Percentiles rank a stretch among this genome's conserved stretches.
phyloP scores from a whole-genome alignment of 2,888 invertebrate species.

The Exephanes ischioxanthus region DNA sequence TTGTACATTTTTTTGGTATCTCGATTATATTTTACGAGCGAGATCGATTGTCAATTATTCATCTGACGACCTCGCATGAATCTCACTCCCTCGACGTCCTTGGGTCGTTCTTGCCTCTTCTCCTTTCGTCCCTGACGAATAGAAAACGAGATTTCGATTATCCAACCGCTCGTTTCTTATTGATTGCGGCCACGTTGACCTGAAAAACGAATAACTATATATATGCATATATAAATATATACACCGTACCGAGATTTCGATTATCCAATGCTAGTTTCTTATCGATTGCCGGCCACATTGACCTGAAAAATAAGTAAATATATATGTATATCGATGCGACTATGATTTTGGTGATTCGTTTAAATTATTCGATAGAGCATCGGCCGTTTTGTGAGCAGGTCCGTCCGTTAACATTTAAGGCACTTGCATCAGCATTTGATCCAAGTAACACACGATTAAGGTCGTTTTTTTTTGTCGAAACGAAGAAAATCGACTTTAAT shows the following conservation, averaged over 20 bases:
- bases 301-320: too few relatives aligned
- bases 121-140: slow-evolving; percentile 28
- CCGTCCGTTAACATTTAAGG: too few relatives aligned
- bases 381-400: too few relatives aligned
- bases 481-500: too few relatives aligned
- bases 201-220: slow-evolving; percentile 6
- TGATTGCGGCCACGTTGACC: slow-evolving; percentile 23
- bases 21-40: slow-evolving; percentile 37
- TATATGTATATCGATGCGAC: too few relatives aligned
- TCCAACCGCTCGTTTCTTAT: slow-evolving; percentile 29
- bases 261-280: slow-evolving; percentile 26
- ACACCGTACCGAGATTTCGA: slow-evolving; percentile 34
- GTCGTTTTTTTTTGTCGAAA: too few relatives aligned
- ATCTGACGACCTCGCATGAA: slow-evolving; percentile 58
- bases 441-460: too few relatives aligned
- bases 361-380: too few relatives aligned
- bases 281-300: not conserved
- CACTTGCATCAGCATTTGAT: too few relatives aligned
- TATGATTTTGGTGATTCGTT: too few relatives aligned
- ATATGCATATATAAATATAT: not conserved
- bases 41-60: slow-evolving; percentile 64
- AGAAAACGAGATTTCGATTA: slow-evolving; percentile 36
- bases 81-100: slow-evolving; percentile 40
- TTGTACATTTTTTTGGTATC: slow-evolving; percentile 22
- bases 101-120: slow-evolving; percentile 17